Conservation (phyloP, 2,888 invertebrate genomes). For the Drosophila diplacantha region DNA sequence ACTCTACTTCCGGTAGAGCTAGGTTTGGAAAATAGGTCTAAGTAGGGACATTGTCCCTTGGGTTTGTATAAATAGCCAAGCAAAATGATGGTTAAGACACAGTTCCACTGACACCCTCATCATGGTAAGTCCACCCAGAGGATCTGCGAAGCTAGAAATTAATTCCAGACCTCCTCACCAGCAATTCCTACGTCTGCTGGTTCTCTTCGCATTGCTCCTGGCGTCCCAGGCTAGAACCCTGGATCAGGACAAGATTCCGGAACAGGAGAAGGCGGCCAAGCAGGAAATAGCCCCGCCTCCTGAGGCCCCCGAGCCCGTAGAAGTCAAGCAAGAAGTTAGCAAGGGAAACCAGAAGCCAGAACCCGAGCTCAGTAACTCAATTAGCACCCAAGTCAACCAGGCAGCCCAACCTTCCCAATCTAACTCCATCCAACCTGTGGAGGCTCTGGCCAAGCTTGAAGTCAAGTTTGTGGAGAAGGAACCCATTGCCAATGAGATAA, state of each 20-base stretch:
- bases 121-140: conserved; percentile 52
- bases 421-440: not conserved
- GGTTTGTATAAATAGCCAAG: conserved; percentile 49
- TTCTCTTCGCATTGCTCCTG: conserved; percentile 35
- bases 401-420: not conserved
- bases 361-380: not conserved
- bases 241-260: not conserved
- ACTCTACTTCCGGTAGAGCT: conserved; percentile 29
- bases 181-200: conserved; percentile 34
- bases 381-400: not conserved
- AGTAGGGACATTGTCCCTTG: conserved; percentile 25
- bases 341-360: not conserved
- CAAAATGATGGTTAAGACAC: conserved; percentile 27
- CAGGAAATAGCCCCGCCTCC: conserved; percentile 2
- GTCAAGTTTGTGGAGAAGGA: not conserved
- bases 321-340: conserved; percentile 6
- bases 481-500: conserved; percentile 14
- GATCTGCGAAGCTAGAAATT: not conserved
- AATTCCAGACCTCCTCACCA: conserved; percentile 8
- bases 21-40: not conserved
- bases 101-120: conserved; percentile 55
- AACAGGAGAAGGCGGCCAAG: conserved; percentile 4
- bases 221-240: conserved; percentile 42
- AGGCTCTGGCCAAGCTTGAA: no score
- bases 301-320: not conserved